phyloP scores from a whole-genome alignment of 2,888 invertebrate species.

The Epicampocera succincta region DNA sequence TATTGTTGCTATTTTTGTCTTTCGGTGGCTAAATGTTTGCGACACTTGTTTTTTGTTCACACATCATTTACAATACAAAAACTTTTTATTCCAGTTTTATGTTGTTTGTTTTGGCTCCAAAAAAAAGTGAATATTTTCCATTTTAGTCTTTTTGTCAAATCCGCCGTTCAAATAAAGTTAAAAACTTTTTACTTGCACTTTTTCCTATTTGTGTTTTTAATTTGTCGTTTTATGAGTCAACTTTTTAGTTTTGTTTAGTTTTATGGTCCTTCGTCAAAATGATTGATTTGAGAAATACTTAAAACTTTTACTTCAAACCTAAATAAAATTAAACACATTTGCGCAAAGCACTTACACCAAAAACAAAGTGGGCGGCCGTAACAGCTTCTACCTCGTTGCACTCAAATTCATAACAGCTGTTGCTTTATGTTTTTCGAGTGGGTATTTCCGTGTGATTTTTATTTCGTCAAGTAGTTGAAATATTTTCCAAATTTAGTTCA shows the following conservation, averaged over 20 bases:
- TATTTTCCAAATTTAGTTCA: too few relatives aligned
- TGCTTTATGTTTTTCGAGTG: neutral
- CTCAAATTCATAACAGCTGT: neutral
- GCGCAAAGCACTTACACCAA: neutral
- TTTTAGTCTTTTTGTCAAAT: constrained; percentile 18
- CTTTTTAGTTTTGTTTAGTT: constrained; percentile 31
- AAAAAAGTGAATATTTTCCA: constrained; percentile 21
- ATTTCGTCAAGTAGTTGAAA: constrained; percentile 14
- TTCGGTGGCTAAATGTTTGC: constrained; percentile 51
- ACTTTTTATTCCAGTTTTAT: constrained; percentile 15
- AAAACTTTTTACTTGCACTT: constrained; percentile 38
- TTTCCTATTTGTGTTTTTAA: neutral
- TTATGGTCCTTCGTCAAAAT: constrained; percentile 20
- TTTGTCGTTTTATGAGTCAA: constrained; percentile 11
- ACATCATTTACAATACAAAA: constrained; percentile 57
- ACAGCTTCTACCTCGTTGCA: constrained; percentile 12
- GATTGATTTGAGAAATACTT: constrained; percentile 53
- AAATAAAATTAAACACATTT: neutral
- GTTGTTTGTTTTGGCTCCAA: neutral
- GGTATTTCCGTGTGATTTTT: too few relatives aligned
- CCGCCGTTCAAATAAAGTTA: constrained; percentile 43
- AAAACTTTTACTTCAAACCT: neutral
- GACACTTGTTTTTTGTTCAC: constrained; percentile 64
- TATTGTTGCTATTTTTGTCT: constrained; percentile 30
- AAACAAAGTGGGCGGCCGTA: constrained; percentile 53